Percentiles rank a stretch among this genome's conserved stretches.
These are phyloP conservation scores for Coregonus clupeaformis DNA, from an alignment of 2,113 vertebrate genomes.

Conservation along the genomic window DNA sequence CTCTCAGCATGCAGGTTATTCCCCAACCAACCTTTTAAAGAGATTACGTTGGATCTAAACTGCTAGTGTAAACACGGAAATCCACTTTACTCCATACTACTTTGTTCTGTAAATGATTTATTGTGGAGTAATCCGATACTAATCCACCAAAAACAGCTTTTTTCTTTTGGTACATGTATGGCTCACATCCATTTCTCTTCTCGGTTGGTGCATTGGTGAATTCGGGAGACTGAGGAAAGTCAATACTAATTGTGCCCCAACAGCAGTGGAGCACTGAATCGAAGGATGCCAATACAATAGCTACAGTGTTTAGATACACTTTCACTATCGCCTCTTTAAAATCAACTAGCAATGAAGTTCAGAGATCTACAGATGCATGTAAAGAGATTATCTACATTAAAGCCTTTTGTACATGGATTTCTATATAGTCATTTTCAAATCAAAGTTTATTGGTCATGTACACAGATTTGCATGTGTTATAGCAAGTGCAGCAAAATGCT, in stretches of 20 bases:
- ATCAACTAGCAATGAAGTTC: too few species aligned
- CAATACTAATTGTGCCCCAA: background rate
- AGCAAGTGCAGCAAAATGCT: too few species aligned
- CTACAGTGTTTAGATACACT: too few species aligned
- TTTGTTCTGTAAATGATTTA: slow-evolving; percentile 6
- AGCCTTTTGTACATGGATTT: too few species aligned
- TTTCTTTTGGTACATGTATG: background rate
- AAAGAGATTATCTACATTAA: too few species aligned
- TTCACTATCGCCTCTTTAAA: too few species aligned
- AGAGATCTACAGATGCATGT: too few species aligned
- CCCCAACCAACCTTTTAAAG: slow-evolving; percentile 4
- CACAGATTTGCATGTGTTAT: too few species aligned
- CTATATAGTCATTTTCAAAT: too few species aligned
- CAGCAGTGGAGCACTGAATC: background rate
- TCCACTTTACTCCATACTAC: background rate
- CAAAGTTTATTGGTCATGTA: too few species aligned
- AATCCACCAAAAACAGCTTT: background rate
- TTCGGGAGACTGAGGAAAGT: background rate
- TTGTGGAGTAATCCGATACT: slow-evolving; percentile 9
- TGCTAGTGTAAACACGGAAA: slow-evolving; percentile 7
- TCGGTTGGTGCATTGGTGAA: background rate
- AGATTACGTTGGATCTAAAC: slow-evolving; percentile 7
- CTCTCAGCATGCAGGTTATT: slow-evolving; percentile 2
- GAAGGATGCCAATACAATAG: background rate
- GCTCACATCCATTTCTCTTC: background rate